Percentiles rank a stretch among this genome's conserved stretches.
phyloP scores from a whole-genome alignment of 1,140 invertebrate genomes.

The Pseudomyrmex pallidus region DNA sequence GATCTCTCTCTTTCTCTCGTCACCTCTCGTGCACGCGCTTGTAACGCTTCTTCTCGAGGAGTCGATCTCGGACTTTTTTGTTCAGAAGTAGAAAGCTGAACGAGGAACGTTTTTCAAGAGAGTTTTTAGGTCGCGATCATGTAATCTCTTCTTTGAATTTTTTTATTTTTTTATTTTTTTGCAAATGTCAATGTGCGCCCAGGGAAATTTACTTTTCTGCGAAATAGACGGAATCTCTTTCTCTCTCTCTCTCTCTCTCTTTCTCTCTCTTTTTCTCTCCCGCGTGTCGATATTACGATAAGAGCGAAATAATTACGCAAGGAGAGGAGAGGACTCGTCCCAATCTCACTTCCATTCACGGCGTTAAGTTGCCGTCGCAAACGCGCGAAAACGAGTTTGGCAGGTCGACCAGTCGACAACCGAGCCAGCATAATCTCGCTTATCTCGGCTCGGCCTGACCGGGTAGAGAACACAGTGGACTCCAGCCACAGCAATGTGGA shows the following conservation, averaged over 20 bases:
- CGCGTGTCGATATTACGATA: neutral
- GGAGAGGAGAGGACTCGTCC: conserved; percentile 42
- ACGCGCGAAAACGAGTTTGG: conserved; percentile 80
- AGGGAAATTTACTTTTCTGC: no score
- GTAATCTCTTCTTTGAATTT: neutral
- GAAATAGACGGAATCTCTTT: neutral
- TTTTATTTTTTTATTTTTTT: no score
- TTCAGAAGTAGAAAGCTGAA: neutral
- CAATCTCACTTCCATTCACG: conserved; percentile 70
- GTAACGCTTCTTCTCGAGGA: neutral
- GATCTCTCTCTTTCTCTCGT: no score
- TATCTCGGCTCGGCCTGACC: conserved; percentile 55
- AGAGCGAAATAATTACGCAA: conserved; percentile 63
- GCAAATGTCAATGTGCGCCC: neutral
- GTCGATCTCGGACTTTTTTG: neutral
- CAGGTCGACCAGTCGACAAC: conserved; percentile 65
- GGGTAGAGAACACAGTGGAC: conserved; percentile 60
- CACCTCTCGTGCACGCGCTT: neutral
- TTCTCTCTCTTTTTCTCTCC: no score
- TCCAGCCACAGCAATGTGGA: conserved; percentile 25
- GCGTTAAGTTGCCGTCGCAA: conserved; percentile 53
- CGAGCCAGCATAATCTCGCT: conserved; percentile 58
- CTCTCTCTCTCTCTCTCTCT: no score
- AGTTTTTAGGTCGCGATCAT: neutral
- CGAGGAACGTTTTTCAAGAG: neutral